These are phyloP conservation scores for Ganaspis sp. DNA, from an alignment of 1,140 invertebrate genomes.

Conservation along the genomic window DNA sequence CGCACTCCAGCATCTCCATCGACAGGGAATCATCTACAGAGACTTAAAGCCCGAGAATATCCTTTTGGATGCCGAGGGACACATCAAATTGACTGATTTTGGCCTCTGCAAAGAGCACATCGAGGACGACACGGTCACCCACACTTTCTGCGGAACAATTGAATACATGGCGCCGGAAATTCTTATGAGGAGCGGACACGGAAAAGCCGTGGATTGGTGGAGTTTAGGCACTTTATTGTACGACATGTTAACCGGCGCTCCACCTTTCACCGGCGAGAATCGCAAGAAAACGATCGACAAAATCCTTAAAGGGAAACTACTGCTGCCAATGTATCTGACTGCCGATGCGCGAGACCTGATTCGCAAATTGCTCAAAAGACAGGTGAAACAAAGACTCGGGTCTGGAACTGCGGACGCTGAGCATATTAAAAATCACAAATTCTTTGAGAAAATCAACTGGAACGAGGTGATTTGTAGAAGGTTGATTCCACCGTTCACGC, in stretches of 20 bases:
- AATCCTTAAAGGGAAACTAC: constrained; percentile 96
- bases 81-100: constrained; percentile 99
- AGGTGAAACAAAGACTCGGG: constrained; percentile 84
- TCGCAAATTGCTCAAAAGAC: constrained; percentile 89
- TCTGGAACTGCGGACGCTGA: constrained; percentile 88
- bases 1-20: constrained; percentile 97
- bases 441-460: constrained; percentile 96
- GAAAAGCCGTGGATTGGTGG: constrained; percentile 99
- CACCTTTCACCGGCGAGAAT: constrained; percentile 97
- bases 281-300: constrained; percentile 99
- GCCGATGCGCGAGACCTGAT: constrained; percentile 95
- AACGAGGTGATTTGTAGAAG: constrained; percentile 89
- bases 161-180: constrained; percentile 99
- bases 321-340: constrained; percentile 95
- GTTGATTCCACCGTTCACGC: constrained; percentile 94
- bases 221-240: constrained; percentile 98
- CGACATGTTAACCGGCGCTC: constrained; percentile 99
- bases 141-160: constrained; percentile 99
- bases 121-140: constrained; percentile 94
- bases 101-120: constrained; percentile 99
- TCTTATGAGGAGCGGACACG: constrained; percentile 95
- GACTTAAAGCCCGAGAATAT: constrained; percentile 99
- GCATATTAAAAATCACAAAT: constrained; percentile 92
- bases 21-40: constrained; percentile 96
- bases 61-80: constrained; percentile 93